phyloP scores from a whole-genome alignment of 1,140 invertebrate species.

The Drosophila paulistorum region DNA sequence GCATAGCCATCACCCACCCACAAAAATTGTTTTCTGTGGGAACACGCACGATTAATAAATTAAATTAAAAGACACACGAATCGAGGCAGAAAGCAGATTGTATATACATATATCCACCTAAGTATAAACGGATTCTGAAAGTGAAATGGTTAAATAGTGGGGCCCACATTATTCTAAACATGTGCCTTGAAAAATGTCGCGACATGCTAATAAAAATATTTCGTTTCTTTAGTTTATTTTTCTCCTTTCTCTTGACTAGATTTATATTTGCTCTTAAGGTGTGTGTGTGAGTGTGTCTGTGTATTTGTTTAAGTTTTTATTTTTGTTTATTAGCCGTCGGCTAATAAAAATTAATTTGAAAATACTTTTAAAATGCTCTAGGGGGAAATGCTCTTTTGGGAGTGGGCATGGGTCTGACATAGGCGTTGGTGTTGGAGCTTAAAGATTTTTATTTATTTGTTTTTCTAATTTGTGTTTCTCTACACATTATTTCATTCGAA shows the following conservation, averaged over 20 bases:
- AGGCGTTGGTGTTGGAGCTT: conserved; percentile 44
- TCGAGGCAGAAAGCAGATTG: conserved; percentile 33
- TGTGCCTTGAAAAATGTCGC: conserved; percentile 73
- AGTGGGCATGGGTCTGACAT: conserved; percentile 24
- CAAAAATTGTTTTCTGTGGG: conserved; percentile 58
- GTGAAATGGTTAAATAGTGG: conserved; percentile 67
- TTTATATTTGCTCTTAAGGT: conserved; percentile 58
- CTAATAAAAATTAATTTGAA: conserved; percentile 82
- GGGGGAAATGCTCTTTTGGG: conserved; percentile 36
- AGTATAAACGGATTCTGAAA: conserved; percentile 21
- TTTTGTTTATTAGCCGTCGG: conserved; percentile 73
- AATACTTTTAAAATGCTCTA: conserved; percentile 63
- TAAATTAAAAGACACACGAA: conserved; percentile 77
- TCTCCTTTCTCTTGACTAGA: conserved; percentile 37
- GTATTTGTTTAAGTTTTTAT: conserved; percentile 42
- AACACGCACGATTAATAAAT: conserved; percentile 80
- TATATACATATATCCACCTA: conserved; percentile 8
- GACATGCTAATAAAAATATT: conserved; percentile 77
- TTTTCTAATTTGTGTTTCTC: conserved; percentile 65
- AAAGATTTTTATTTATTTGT: conserved; percentile 77
- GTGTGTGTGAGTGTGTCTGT: conserved; percentile 5
- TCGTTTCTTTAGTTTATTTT: conserved; percentile 24
- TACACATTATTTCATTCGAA: conserved; percentile 52
- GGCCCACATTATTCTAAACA: conserved; percentile 62
- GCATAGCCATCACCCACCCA: conserved; percentile 53